Conservation (phyloP, 1,140 invertebrate species). For the Drosophila malerkotliana region DNA sequence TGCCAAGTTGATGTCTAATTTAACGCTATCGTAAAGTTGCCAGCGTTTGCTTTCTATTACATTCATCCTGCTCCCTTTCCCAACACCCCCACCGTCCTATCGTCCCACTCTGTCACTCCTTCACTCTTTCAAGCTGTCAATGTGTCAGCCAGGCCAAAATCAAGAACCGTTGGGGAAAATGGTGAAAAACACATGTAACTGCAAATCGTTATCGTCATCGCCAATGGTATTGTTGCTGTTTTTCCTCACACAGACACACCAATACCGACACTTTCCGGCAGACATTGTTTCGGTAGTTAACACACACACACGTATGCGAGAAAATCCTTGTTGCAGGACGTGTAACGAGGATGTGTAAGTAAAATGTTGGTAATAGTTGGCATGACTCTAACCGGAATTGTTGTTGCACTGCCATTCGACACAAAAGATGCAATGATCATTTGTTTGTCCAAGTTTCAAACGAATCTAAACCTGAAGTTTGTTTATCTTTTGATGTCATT, state of each 20-base stretch:
- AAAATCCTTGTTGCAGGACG: slow-evolving; percentile 33
- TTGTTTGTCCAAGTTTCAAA: slow-evolving; percentile 31
- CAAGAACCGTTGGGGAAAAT: slow-evolving; percentile 51
- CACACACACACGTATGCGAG: slow-evolving; percentile 5
- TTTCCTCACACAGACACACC: slow-evolving; percentile 6
- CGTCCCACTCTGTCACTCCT: background rate
- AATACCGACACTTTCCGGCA: background rate
- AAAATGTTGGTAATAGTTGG: slow-evolving; percentile 44
- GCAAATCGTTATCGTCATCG: slow-evolving; percentile 53
- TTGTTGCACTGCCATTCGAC: slow-evolving; percentile 17
- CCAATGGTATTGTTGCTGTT: slow-evolving; percentile 18
- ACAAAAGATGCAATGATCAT: slow-evolving; percentile 37
- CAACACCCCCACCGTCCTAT: background rate
- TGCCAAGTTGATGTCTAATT: slow-evolving; percentile 79
- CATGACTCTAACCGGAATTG: slow-evolving; percentile 16
- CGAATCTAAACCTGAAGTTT: slow-evolving; percentile 20
- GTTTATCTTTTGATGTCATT: background rate
- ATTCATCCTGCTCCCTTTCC: slow-evolving; percentile 3
- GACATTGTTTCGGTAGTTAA: slow-evolving; percentile 53
- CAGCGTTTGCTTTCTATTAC: slow-evolving; percentile 53
- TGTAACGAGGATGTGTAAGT: slow-evolving; percentile 42
- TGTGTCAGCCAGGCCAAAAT: slow-evolving; percentile 70
- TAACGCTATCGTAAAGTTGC: slow-evolving; percentile 76
- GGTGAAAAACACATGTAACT: slow-evolving; percentile 70
- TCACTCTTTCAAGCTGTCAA: slow-evolving; percentile 54